Evolutionary conservation across 2,113 vertebrate species (phyloP).

Genomic region (Micronycteris hirsuta): DNA sequence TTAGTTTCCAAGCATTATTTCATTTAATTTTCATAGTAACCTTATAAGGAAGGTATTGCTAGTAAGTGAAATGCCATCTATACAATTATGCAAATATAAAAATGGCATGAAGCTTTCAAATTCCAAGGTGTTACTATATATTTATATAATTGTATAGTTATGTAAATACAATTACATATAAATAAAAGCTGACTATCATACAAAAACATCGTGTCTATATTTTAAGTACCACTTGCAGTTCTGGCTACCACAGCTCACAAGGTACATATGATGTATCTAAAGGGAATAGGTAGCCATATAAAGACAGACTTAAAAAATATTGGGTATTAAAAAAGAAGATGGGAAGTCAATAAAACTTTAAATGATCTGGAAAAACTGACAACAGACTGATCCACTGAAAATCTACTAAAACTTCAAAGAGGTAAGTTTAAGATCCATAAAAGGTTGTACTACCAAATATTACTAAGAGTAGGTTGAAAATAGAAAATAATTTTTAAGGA

Average conservation of each 20-base stretch:
- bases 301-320: neutral
- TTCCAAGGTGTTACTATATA: no score
- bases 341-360: neutral
- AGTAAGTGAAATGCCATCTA: neutral
- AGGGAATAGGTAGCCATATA: neutral
- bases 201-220: neutral
- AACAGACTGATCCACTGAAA: neutral
- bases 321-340: neutral
- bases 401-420: neutral
- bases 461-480: neutral
- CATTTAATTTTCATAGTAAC: neutral
- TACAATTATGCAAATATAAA: no score
- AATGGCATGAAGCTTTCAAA: no score
- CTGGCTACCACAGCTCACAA: neutral
- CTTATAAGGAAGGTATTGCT: neutral
- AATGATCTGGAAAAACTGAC: neutral
- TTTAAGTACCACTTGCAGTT: neutral
- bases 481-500: constrained; percentile 38
- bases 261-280: neutral
- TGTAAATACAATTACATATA: neutral
- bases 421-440: neutral
- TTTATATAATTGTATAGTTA: no score
- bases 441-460: neutral
- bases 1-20: neutral
- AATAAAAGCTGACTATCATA: neutral